Evolutionary conservation across 2,113 vertebrate genomes (phyloP), one percentile per base, ranked within the genome.

Genomic region (Quiscalus mexicanus): DNA sequence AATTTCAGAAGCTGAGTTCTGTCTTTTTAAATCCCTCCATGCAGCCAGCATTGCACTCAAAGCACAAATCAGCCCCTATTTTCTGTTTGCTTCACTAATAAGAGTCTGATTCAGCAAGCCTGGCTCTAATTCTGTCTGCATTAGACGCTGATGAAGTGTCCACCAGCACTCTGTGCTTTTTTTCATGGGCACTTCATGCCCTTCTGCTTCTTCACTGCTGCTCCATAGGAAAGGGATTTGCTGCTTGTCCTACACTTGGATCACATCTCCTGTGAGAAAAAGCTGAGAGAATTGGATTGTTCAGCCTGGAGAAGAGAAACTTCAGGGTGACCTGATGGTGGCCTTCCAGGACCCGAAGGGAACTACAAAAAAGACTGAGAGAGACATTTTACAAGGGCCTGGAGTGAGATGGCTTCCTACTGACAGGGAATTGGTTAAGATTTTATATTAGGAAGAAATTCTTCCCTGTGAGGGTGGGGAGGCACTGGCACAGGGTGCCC

Each of bases 401-500:
- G 44, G 8, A 37, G 33, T 33, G 35, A 15, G 37, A 17, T 20
- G 28, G 15, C 33, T 52, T 39, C 19, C 5, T 4, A 11, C 5
- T 33, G 25, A 42, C 3, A 64, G 21, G 33, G 17, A 24, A 20
- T 20, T 20, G 10, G 12, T 47, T 70, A 55, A 25, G n/a, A n/a
- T 62, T 30, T 39, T 39, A 9, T 41, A 7, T 17, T 27, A 14
- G 37, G 37, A 52, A 44, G 16, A 20, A 33, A 21, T 39, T 59
- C 1, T n/a, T 33, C 15, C 22, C 19, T 28, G 2, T 9, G 23
- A 65, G 5, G 19, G 15, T 23, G 22, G 4, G 0, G 0, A 59
- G 33, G 2, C 37, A 10, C 24, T 37, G 44, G 67, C 27, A 37
- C 27, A 58, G 35, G 20, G 2, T 35, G 4, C 31, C 11, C 59